Conservation (phyloP, 2,113 vertebrate genomes). For the Serilophus lunatus region DNA sequence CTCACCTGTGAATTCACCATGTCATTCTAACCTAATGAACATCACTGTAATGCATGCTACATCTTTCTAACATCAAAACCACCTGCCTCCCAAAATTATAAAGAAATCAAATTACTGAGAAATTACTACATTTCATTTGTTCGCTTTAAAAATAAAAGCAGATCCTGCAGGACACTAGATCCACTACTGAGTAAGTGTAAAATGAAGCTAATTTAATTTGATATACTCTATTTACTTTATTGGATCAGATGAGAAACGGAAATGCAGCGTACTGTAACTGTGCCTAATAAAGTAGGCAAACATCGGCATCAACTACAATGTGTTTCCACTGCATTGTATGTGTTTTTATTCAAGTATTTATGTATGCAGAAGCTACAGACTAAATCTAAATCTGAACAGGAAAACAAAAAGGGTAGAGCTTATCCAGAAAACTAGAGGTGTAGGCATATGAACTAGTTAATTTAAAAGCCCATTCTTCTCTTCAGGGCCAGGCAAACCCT, state of each 20-base stretch:
- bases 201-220: constrained; percentile 26
- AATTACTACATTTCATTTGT: background rate
- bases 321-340: background rate
- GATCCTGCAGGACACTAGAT: background rate
- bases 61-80: background rate
- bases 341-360: background rate
- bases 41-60: background rate
- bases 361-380: background rate
- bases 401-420: background rate
- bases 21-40: background rate
- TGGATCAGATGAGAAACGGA: background rate
- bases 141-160: constrained; percentile 21
- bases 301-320: background rate
- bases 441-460: background rate
- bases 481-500: background rate
- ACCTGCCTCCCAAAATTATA: background rate
- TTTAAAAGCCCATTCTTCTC: background rate
- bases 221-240: constrained; percentile 29
- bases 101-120: background rate
- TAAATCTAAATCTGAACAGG: background rate
- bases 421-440: background rate
- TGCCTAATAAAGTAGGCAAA: constrained; percentile 21
- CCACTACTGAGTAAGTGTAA: background rate
- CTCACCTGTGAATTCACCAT: background rate
- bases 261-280: background rate